These are phyloP conservation scores for Drosophila virilis DNA, from an alignment of 1,140 invertebrate genomes.

Conservation along the genomic window DNA sequence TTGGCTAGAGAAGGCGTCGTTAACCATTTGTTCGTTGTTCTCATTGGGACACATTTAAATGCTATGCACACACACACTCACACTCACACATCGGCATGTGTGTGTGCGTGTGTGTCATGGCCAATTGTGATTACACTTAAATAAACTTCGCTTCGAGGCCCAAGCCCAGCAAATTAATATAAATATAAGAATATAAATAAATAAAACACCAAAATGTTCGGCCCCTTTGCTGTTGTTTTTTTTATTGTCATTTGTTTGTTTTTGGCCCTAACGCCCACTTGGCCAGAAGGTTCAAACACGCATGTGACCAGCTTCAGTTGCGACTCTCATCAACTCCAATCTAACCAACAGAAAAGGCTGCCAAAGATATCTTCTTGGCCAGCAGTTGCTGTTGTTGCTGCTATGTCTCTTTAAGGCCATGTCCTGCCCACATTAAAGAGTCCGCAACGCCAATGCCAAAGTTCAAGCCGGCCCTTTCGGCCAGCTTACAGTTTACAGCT, in stretches of 20 bases:
- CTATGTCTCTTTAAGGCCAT: conserved; percentile 29
- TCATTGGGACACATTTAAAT: background rate
- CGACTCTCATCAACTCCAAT: background rate
- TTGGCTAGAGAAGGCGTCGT: too few species aligned
- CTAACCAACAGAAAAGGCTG: background rate
- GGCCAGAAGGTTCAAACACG: conserved; percentile 32
- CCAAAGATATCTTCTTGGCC: background rate
- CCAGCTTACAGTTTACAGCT: conserved; percentile 42
- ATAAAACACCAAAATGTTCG: conserved; percentile 8
- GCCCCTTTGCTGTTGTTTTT: conserved; percentile 3
- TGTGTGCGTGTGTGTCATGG: too few species aligned
- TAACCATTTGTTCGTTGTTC: background rate
- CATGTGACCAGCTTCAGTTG: conserved; percentile 8
- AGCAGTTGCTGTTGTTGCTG: conserved; percentile 6
- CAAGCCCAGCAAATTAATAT: conserved; percentile 27
- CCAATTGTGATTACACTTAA: conserved; percentile 63
- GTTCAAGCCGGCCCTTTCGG: conserved; percentile 35
- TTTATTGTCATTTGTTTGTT: background rate
- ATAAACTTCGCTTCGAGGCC: conserved; percentile 55
- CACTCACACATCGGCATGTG: background rate
- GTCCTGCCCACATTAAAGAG: conserved; percentile 39
- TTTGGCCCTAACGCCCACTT: conserved; percentile 16
- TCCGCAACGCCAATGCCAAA: conserved; percentile 22
- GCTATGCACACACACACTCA: conserved; percentile 3
- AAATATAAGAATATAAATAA: conserved; percentile 12